A percentile compares a stretch with the other conserved stretches of the same genome.
Conservation (phyloP, 2,797 vertebrate species). For the Carduelis carduelis region DNA sequence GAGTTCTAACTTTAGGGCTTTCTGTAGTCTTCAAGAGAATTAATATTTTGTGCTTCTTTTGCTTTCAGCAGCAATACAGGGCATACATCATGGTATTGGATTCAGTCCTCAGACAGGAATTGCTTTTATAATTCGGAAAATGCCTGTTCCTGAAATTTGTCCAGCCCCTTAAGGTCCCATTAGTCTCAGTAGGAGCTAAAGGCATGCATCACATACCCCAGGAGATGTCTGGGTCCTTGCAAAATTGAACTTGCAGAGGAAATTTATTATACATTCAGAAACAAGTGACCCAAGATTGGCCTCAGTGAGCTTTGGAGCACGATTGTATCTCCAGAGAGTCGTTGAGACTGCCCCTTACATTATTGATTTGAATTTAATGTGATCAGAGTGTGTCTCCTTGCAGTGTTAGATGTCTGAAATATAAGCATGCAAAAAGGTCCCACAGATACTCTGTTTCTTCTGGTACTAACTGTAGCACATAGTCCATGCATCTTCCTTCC, state of each 20-base stretch:
- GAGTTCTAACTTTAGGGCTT: not conserved
- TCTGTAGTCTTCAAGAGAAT: not conserved
- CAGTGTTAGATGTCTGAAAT: not conserved
- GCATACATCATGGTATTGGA: not conserved
- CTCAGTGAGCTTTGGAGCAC: slow-evolving; percentile 1
- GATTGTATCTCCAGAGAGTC: not conserved
- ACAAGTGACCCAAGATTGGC: slow-evolving; percentile 15
- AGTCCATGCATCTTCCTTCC: slow-evolving; percentile 2
- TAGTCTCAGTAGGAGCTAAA: not conserved
- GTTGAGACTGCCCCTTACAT: not conserved
- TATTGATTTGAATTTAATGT: slow-evolving; percentile 1
- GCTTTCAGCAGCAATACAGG: not conserved
- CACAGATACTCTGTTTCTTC: not conserved
- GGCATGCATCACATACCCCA: not conserved
- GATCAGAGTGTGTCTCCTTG: not conserved
- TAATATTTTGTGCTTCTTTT: not conserved
- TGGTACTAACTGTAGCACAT: not conserved
- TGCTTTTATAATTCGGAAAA: not conserved
- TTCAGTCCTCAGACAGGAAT: not conserved
- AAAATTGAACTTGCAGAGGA: not conserved
- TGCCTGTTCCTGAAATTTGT: not conserved
- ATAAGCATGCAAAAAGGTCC: not conserved
- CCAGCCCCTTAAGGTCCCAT: not conserved
- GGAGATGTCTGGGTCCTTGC: not conserved
- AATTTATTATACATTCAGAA: not conserved